Evolutionary conservation across 2,888 invertebrate genomes (phyloP).

Genomic region (Dicyrtoma fusca): DNA sequence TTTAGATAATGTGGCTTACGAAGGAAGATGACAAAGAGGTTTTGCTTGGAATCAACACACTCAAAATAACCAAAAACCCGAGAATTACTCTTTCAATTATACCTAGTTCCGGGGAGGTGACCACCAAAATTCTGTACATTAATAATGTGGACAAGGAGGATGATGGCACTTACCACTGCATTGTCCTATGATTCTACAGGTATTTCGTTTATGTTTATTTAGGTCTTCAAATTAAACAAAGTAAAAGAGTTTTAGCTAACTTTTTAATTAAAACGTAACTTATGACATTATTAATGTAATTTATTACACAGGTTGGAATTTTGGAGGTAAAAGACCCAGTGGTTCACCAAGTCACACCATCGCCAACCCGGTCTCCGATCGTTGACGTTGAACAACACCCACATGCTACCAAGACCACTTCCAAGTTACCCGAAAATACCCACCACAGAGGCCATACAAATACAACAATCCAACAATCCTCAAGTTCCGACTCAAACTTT

Average conservation of each 20-base stretch:
- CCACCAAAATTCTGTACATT: constrained; percentile 51
- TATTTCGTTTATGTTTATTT: constrained; percentile 17
- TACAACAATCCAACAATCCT: too few species aligned
- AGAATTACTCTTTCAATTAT: constrained; percentile 45
- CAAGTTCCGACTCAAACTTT: too few species aligned
- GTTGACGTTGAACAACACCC: too few species aligned
- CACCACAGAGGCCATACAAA: too few species aligned
- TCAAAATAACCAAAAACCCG: constrained; percentile 49
- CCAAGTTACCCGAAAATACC: too few species aligned
- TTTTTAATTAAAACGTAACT: too few species aligned
- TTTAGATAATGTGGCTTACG: constrained; percentile 52
- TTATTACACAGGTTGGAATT: constrained; percentile 36
- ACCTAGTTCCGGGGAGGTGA: constrained; percentile 49
- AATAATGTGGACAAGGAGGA: constrained; percentile 46
- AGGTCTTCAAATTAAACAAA: not conserved
- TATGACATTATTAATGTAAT: too few species aligned
- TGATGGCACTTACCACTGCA: constrained; percentile 45
- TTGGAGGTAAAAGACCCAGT: constrained; percentile 28
- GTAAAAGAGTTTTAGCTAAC: too few species aligned
- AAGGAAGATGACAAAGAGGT: constrained; percentile 40
- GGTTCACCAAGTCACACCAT: not conserved
- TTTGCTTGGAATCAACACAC: constrained; percentile 46
- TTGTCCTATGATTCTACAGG: constrained; percentile 49
- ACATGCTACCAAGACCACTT: too few species aligned
- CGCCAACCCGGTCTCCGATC: too few species aligned